Conservation (phyloP, 2,113 vertebrate species). For the Abramis brama region DNA sequence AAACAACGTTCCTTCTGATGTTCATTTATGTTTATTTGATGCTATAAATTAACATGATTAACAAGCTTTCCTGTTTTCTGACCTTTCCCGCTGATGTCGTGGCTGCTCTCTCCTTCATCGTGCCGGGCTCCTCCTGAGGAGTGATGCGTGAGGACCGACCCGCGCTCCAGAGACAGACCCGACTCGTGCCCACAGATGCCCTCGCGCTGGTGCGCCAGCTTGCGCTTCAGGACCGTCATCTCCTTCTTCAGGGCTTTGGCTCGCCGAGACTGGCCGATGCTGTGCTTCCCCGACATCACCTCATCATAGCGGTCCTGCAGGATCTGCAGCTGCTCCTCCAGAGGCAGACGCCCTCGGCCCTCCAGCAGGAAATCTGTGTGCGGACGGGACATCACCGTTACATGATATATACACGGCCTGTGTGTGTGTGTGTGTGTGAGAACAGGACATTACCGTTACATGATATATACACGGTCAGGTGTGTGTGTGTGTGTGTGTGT, state of each 20-base stretch:
- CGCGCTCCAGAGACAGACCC: conserved; percentile 67
- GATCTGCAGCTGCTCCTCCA: conserved; percentile 93
- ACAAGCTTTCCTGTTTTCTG: neutral
- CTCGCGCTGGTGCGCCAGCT: conserved; percentile 90
- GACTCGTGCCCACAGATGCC: conserved; percentile 77
- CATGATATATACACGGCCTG: neutral
- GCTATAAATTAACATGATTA: no score
- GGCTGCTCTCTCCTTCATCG: conserved; percentile 96
- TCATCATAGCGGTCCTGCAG: conserved; percentile 87
- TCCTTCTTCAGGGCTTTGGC: conserved; percentile 97
- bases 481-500: no score
- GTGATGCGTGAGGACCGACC: conserved; percentile 71
- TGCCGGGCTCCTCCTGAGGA: conserved; percentile 78
- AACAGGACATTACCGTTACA: neutral
- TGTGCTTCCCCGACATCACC: conserved; percentile 90
- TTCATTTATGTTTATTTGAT: no score
- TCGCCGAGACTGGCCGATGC: conserved; percentile 88
- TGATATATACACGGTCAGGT: no score
- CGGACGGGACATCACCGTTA: neutral
- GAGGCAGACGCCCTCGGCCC: conserved; percentile 86
- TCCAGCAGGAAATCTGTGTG: conserved; percentile 83
- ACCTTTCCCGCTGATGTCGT: conserved; percentile 87
- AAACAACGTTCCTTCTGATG: no score
- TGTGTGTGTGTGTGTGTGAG: no score
- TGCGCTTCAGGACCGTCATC: conserved; percentile 91